Evolutionary conservation across 2,113 vertebrate species (phyloP).

Genomic region (Sardina pilchardus): DNA sequence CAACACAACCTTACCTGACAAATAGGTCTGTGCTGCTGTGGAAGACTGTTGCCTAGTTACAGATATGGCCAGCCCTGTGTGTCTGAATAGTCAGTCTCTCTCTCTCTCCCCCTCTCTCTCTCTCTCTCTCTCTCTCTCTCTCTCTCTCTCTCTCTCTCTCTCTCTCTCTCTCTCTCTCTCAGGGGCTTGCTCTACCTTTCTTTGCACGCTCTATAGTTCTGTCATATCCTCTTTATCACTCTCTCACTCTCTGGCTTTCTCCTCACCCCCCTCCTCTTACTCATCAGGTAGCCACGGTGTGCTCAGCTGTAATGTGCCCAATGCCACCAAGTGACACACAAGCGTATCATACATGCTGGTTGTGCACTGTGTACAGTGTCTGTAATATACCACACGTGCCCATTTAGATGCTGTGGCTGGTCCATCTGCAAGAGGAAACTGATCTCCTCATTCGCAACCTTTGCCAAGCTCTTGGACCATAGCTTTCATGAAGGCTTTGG

Average conservation of each 20-base stretch:
- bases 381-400: not conserved
- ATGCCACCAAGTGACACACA: not conserved
- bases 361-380: not conserved
- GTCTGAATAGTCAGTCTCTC: not conserved
- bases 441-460: not conserved
- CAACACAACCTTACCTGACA: slow-evolving; percentile 36
- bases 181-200: not conserved
- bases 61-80: slow-evolving; percentile 4
- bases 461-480: not conserved
- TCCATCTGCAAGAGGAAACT: not conserved
- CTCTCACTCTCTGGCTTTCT: not conserved
- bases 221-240: slow-evolving; percentile 2
- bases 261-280: not conserved
- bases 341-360: not conserved
- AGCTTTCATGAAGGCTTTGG: not conserved
- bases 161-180: not conserved
- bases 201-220: not conserved
- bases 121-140: not conserved
- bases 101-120: not conserved
- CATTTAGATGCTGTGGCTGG: not conserved
- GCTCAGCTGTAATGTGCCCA: not conserved
- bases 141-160: slow-evolving; percentile 1
- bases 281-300: not conserved
- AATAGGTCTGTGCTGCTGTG: slow-evolving; percentile 38
- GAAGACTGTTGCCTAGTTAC: slow-evolving; percentile 16